Percentiles rank a stretch among this genome's conserved stretches.
phyloP scores from a whole-genome alignment of 2,888 invertebrate genomes.

The Chrysolina oricalcia region DNA sequence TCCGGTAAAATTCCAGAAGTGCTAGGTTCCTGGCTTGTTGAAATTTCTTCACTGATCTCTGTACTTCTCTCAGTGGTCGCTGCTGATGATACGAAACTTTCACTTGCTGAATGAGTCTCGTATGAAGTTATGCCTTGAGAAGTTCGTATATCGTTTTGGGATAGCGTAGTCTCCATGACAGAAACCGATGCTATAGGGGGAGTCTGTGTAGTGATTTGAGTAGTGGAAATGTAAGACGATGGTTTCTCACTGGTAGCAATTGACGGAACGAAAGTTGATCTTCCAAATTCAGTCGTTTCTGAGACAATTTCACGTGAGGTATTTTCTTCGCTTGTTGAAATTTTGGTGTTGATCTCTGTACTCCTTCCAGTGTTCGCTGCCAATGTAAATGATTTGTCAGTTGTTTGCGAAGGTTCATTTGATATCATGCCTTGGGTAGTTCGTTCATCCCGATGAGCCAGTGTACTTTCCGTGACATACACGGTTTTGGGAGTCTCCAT shows the following conservation, averaged over 20 bases:
- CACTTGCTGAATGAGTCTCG: not conserved
- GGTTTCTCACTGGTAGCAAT: not conserved
- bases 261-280: conserved; percentile 3
- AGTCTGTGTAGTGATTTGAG: conserved; percentile 15
- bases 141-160: too few relatives aligned
- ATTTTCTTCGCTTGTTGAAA: conserved; percentile 27
- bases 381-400: too few relatives aligned
- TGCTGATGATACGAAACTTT: too few relatives aligned
- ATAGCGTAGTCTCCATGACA: too few relatives aligned
- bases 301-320: conserved; percentile 6
- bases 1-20: too few relatives aligned
- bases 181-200: too few relatives aligned
- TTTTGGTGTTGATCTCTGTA: not conserved
- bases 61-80: not conserved
- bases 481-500: conserved; percentile 37
- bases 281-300: conserved; percentile 1
- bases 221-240: not conserved
- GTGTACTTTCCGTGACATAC: too few relatives aligned
- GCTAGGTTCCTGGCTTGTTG: not conserved
- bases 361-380: conserved; percentile 9
- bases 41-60: not conserved
- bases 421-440: too few relatives aligned
- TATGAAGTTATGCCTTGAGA: too few relatives aligned
- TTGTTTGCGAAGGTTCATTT: too few relatives aligned
- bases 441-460: too few relatives aligned